Conservation (phyloP, 2,888 invertebrate species). For the Callimorpha dominula region DNA sequence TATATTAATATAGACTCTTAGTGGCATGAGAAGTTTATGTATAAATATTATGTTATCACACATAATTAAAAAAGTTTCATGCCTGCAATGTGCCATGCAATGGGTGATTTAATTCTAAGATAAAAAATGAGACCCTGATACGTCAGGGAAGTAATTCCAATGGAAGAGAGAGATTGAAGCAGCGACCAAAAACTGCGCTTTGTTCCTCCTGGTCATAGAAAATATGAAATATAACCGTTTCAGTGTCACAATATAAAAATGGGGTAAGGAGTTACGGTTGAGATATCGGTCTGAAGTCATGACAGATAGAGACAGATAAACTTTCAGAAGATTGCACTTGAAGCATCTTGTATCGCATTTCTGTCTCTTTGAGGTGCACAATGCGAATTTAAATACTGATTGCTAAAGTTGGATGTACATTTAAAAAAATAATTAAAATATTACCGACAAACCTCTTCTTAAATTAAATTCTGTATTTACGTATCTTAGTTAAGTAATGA, state of each 20-base stretch:
- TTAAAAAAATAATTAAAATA: not conserved
- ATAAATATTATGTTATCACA: no score
- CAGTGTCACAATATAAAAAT: no score
- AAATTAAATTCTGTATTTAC: constrained; percentile 17
- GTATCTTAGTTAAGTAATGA: constrained; percentile 9
- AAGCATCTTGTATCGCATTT: no score
- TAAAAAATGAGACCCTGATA: not conserved
- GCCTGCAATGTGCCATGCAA: no score
- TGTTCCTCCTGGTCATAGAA: not conserved
- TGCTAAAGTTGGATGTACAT: not conserved
- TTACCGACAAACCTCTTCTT: not conserved
- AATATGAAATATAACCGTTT: not conserved
- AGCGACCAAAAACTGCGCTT: not conserved
- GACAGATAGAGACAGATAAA: not conserved
- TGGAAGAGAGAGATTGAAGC: no score
- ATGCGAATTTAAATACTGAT: not conserved
- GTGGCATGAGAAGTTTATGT: not conserved
- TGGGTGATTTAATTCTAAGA: not conserved
- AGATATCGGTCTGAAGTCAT: not conserved
- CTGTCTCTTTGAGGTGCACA: not conserved
- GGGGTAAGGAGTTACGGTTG: no score
- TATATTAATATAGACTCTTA: not conserved
- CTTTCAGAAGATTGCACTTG: not conserved
- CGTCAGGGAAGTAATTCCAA: not conserved
- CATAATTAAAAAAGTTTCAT: no score